Percentiles rank a stretch among this genome's conserved stretches.
Conservation (phyloP, 2,113 vertebrate genomes). For the Ctenomys sociabilis region DNA sequence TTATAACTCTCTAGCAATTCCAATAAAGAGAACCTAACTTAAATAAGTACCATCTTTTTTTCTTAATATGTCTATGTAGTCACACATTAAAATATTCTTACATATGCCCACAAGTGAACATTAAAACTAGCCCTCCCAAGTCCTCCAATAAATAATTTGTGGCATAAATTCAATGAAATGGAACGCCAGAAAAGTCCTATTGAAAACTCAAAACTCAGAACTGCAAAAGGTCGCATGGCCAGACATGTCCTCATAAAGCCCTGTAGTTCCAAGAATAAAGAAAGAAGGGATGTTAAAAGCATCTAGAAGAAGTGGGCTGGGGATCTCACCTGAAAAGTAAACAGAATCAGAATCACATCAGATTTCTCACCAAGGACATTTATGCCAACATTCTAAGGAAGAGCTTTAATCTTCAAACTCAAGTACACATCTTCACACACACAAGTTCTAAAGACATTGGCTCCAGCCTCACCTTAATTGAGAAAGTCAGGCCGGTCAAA, state of each 20-base stretch:
- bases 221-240: not conserved
- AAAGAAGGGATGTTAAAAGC: not conserved
- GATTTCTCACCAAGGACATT: not conserved
- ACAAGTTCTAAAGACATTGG: not conserved
- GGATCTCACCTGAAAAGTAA: not conserved
- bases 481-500: not conserved
- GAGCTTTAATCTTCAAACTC: not conserved
- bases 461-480: not conserved
- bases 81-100: not conserved
- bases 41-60: not conserved
- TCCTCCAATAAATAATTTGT: not conserved
- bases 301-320: not conserved
- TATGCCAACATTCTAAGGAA: not conserved
- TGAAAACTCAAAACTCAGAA: not conserved
- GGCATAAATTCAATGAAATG: not conserved
- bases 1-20: not conserved
- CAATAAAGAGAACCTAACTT: constrained; percentile 3
- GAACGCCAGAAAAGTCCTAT: not conserved
- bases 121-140: not conserved
- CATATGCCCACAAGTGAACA: not conserved
- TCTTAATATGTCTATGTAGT: not conserved
- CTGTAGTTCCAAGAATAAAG: not conserved
- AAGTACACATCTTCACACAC: not conserved
- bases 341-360: not conserved
- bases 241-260: not conserved